Percentiles rank a stretch among this genome's conserved stretches.
phyloP scores from a whole-genome alignment of 2,797 vertebrate species.

The Acipenser oxyrinchus region DNA sequence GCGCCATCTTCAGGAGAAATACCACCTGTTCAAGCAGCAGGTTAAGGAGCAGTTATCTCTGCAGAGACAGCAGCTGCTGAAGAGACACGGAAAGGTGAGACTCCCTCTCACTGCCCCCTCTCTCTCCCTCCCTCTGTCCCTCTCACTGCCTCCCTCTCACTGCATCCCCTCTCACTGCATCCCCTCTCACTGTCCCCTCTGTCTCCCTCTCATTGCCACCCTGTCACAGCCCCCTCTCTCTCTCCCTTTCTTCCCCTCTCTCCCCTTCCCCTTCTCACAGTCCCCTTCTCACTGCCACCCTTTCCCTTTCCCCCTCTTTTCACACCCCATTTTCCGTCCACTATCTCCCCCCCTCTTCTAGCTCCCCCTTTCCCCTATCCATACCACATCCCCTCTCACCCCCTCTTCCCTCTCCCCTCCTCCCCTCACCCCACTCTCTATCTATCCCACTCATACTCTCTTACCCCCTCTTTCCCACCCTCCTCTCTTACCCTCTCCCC shows the following conservation, averaged over 20 bases:
- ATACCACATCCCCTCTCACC: too few species aligned
- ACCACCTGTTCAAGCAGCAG: slow-evolving; percentile 59
- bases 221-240: not conserved
- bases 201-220: not conserved
- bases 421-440: too few species aligned
- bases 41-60: slow-evolving; percentile 52
- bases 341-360: too few species aligned
- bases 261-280: too few species aligned
- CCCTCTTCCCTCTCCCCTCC: too few species aligned
- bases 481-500: not conserved
- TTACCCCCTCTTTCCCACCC: too few species aligned
- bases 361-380: too few species aligned
- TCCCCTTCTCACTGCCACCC: too few species aligned
- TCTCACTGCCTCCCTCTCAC: not conserved
- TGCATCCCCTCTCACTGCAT: not conserved
- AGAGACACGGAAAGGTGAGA: slow-evolving; percentile 53
- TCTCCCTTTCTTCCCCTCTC: not conserved
- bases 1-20: slow-evolving; percentile 58
- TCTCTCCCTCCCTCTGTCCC: not conserved
- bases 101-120: not conserved
- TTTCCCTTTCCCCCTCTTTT: too few species aligned
- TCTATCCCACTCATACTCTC: too few species aligned
- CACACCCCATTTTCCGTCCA: too few species aligned
- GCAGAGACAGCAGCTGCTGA: slow-evolving; percentile 53
- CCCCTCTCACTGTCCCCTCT: fast-evolving